Percentiles rank a stretch among this genome's conserved stretches.
Evolutionary conservation across 92 coral and sea anemone species (phyloP).

Genomic region (Zoanthus solanderi): DNA sequence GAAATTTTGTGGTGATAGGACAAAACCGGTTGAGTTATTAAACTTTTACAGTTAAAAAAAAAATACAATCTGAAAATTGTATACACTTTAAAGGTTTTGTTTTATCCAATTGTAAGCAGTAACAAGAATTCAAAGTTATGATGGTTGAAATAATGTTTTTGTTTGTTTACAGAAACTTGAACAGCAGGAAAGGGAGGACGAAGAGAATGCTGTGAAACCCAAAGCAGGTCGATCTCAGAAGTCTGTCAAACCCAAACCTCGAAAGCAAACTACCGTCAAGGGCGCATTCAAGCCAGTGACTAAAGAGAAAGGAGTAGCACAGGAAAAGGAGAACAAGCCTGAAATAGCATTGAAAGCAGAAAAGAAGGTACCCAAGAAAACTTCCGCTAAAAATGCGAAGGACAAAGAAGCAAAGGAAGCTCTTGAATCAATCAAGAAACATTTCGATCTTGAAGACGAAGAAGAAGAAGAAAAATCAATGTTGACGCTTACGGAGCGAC

Average conservation of each 20-base stretch:
- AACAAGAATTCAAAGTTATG: neutral
- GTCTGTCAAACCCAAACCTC: constrained; percentile 25
- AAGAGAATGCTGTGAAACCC: constrained; percentile 25
- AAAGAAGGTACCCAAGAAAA: constrained; percentile 6
- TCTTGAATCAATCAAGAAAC: constrained; percentile 24
- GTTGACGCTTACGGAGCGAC: constrained; percentile 40
- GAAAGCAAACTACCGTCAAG: constrained; percentile 50
- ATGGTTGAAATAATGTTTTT: neutral
- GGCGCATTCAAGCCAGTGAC: constrained; percentile 5
- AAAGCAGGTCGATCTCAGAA: constrained; percentile 34
- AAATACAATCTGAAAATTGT: no score
- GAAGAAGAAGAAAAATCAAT: constrained; percentile 27
- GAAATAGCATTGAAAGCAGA: neutral
- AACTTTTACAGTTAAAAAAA: no score
- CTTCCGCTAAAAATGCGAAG: neutral
- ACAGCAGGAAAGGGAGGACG: constrained; percentile 40
- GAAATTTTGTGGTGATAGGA: no score
- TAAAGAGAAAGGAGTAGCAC: neutral
- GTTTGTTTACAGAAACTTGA: constrained; percentile 25
- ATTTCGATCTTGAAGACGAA: neutral
- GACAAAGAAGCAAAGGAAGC: constrained; percentile 22
- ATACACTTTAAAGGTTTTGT: no score
- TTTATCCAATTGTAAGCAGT: no score
- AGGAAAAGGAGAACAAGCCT: constrained; percentile 13
- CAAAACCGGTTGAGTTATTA: no score